Evolutionary conservation across 2,113 vertebrate genomes (phyloP), one percentile per base, ranked within the genome.

Genomic region (Saimiri boliviensis): DNA sequence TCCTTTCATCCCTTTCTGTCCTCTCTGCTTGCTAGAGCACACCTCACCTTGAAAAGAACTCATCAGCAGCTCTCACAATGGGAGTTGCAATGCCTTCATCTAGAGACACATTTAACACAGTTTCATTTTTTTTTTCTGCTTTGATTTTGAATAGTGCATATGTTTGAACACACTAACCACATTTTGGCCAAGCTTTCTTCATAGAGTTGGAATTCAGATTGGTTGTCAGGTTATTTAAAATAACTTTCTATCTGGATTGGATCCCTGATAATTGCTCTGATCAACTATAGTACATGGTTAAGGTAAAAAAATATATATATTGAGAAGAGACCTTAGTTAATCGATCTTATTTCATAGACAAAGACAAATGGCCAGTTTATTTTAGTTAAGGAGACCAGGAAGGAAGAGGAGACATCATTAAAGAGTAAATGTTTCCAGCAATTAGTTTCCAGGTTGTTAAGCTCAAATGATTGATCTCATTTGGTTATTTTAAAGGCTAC

Each of bases 31-130:
- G 42, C 79, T 86, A 89, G 19, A 54, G 10, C 42, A 45, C 14
- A 58, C 4, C 54, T 98, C 91, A 80, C 56, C 35, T 93, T 88
- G 42, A 94, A 94, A 92, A 96, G 32, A 86, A 20, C 84, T 45
- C 80, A 25, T 49, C 89, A 92, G 45, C 54, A 82, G 17, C 66
- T 85, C 42, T 76, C 37, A n/a, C 58, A 91, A 68, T 0, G 37
- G 60, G n/a, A 30, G 1, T 71, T 82, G 91, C 40, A 76, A 1
- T 42, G 60, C 47, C 25, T 42, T 84, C 37, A 20, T 93, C 70
- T 88, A 8, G 21, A 52, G 42, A 49, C 42, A 52, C 25, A 23
- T 85, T 58, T 21, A 71, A 40, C 23, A 6, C 45, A 56, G 30
- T 92, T 77, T 80, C 5, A 56, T 20, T 58, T 49, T 66, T 49